These are phyloP conservation scores for Artibeus lituratus DNA, from an alignment of 2,797 vertebrate genomes.

Conservation along the genomic window DNA sequence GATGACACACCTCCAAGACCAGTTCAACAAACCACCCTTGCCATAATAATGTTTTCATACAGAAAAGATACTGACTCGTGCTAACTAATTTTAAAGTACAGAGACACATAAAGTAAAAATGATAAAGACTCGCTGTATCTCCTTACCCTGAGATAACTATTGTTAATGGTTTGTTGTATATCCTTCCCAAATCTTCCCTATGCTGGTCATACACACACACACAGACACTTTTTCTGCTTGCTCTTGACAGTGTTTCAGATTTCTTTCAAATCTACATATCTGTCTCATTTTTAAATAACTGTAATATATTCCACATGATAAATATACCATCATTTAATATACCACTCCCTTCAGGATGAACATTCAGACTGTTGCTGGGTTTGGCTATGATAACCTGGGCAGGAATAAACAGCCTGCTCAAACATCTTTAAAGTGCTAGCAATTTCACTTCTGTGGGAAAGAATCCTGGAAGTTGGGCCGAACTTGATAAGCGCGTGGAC, in stretches of 20 bases:
- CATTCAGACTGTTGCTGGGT: not conserved
- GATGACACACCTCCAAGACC: not conserved
- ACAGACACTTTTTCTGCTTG: not conserved
- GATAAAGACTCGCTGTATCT: not conserved
- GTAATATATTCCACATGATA: not conserved
- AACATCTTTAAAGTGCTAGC: not conserved
- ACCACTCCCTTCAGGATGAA: not conserved
- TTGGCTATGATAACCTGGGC: not conserved
- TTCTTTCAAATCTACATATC: not conserved
- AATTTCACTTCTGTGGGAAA: conserved; percentile 30
- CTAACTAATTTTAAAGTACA: not conserved
- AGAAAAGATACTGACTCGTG: not conserved
- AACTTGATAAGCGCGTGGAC: not conserved
- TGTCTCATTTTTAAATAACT: not conserved
- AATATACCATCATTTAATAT: not conserved
- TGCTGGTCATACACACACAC: not conserved
- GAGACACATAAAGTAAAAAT: not conserved
- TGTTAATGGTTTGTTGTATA: not conserved
- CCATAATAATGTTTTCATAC: not conserved
- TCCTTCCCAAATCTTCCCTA: not conserved
- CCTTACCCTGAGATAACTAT: not conserved
- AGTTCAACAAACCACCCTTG: not conserved
- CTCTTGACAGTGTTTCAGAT: not conserved
- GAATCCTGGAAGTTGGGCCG: not conserved
- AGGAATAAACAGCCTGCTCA: conserved; percentile 11